These are phyloP conservation scores for Archips crataeganus DNA, from an alignment of 2,888 invertebrate genomes.

Conservation along the genomic window DNA sequence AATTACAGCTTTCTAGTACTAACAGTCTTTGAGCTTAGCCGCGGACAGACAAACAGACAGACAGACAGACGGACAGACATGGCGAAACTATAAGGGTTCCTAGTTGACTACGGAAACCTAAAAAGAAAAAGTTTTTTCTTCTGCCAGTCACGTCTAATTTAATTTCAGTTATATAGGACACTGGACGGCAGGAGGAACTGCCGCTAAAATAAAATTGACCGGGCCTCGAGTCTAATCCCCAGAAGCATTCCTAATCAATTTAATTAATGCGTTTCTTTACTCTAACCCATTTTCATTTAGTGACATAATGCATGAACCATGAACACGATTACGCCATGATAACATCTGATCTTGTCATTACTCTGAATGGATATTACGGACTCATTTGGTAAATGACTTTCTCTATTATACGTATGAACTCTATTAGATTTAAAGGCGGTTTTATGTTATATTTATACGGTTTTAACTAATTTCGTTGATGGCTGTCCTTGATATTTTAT, in stretches of 20 bases:
- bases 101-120: too few relatives aligned
- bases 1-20: too few relatives aligned
- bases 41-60: too few relatives aligned
- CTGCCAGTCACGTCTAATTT: too few relatives aligned
- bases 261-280: slow-evolving; percentile 19
- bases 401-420: slow-evolving; percentile 12
- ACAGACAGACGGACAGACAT: too few relatives aligned
- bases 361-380: slow-evolving; percentile 32
- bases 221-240: too few relatives aligned
- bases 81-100: too few relatives aligned
- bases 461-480: background rate
- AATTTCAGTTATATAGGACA: too few relatives aligned
- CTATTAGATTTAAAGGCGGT: slow-evolving; percentile 25
- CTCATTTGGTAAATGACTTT: slow-evolving; percentile 33
- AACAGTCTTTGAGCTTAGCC: too few relatives aligned
- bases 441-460: background rate
- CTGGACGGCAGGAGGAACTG: too few relatives aligned
- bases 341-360: slow-evolving; percentile 32
- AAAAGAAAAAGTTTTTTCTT: too few relatives aligned
- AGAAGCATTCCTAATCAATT: background rate
- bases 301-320: slow-evolving; percentile 18
- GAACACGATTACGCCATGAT: slow-evolving; percentile 26
- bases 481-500: background rate
- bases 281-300: slow-evolving; percentile 22
- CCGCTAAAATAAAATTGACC: too few relatives aligned